phyloP scores from a whole-genome alignment of 2,797 vertebrate species.

The Manis javanica region DNA sequence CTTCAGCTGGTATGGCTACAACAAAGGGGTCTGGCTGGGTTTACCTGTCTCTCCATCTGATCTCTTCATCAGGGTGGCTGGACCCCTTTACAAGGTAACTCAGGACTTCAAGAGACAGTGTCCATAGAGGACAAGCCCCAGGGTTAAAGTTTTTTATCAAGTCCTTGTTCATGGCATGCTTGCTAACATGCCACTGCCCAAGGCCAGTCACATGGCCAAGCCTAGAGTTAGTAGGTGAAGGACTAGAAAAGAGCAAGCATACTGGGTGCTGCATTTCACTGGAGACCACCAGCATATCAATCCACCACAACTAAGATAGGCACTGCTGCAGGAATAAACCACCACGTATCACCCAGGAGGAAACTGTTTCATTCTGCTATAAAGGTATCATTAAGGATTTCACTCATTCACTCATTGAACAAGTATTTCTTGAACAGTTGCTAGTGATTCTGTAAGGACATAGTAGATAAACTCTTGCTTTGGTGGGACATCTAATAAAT shows the following conservation, averaged over 20 bases:
- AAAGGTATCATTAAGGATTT: neutral
- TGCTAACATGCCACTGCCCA: neutral
- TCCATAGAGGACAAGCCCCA: neutral
- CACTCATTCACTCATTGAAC: neutral
- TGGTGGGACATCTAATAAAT: neutral
- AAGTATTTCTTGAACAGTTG: neutral
- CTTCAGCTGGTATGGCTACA: neutral
- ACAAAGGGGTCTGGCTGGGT: too few relatives aligned
- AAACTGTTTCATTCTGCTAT: neutral
- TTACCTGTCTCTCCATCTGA: neutral
- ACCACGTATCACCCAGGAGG: neutral
- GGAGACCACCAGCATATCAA: neutral
- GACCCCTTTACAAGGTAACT: neutral
- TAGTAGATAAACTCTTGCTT: neutral
- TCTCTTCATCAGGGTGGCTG: neutral
- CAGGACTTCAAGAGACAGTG: neutral
- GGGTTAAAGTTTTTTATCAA: neutral
- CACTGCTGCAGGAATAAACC: neutral
- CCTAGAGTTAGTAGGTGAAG: neutral
- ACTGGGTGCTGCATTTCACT: neutral
- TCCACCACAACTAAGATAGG: neutral
- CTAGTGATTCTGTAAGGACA: neutral
- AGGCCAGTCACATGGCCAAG: neutral
- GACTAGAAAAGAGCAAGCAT: neutral
- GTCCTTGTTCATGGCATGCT: neutral